phyloP scores from a whole-genome alignment of 2,888 invertebrate genomes.

The Metopia argyrocephala region DNA sequence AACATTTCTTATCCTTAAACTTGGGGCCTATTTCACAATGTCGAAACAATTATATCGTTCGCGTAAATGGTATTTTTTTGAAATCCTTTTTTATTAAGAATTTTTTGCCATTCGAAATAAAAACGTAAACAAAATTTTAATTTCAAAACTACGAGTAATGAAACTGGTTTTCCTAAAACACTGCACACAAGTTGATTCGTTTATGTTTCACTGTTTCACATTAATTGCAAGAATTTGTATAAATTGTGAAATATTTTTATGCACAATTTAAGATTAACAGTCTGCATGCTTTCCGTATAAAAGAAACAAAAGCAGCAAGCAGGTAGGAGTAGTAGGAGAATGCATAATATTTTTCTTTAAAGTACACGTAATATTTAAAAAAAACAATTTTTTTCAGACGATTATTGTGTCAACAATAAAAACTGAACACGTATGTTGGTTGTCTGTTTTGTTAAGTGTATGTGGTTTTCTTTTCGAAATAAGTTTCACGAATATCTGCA shows the following conservation, averaged over 20 bases:
- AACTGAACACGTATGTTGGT: not conserved
- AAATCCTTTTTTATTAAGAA: not conserved
- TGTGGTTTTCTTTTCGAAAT: too few species aligned
- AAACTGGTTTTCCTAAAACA: too few species aligned
- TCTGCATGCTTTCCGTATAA: not conserved
- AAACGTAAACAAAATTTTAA: not conserved
- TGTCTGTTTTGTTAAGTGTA: not conserved
- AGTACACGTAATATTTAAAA: slow-evolving; percentile 22
- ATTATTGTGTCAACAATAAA: not conserved
- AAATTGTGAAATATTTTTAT: slow-evolving; percentile 39
- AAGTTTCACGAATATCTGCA: too few species aligned
- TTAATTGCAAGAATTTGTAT: not conserved
- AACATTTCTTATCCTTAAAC: too few species aligned
- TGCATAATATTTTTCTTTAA: not conserved
- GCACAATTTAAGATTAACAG: not conserved
- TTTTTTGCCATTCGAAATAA: not conserved
- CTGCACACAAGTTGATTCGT: not conserved
- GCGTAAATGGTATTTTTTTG: too few species aligned
- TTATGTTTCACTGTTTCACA: not conserved
- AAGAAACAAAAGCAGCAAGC: not conserved
- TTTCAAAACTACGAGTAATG: too few species aligned
- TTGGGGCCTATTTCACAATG: too few species aligned
- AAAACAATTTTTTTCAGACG: not conserved
- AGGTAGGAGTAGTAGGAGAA: not conserved
- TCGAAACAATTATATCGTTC: too few species aligned